Percentiles rank a stretch among this genome's conserved stretches.
Conservation (phyloP, 1,140 invertebrate species). For the Aphis gossypii region DNA sequence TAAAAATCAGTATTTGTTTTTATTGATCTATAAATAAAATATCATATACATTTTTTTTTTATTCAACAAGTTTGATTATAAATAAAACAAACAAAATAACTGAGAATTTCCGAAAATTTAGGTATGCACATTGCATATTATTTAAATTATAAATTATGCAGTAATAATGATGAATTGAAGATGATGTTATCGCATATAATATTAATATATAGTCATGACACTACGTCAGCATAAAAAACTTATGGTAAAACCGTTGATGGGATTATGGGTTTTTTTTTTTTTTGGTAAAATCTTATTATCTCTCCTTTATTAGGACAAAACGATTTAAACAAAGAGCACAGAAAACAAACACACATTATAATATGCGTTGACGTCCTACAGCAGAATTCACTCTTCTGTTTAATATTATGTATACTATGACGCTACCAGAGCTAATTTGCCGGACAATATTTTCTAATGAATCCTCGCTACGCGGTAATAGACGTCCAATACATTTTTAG, state of each 20-base stretch:
- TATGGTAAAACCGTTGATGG: neutral
- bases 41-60: neutral
- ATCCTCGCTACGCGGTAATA: neutral
- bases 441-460: constrained; percentile 35
- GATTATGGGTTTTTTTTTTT: neutral
- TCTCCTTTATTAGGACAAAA: constrained; percentile 14
- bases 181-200: neutral
- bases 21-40: neutral
- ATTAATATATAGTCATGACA: neutral
- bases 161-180: neutral
- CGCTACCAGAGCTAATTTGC: constrained; percentile 17
- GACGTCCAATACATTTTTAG: neutral
- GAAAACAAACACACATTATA: neutral
- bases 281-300: neutral
- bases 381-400: neutral
- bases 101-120: neutral
- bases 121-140: neutral
- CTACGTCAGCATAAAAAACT: neutral
- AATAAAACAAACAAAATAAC: neutral
- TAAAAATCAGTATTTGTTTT: neutral
- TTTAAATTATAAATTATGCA: no score
- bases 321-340: neutral
- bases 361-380: neutral
- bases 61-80: neutral
- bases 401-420: neutral